Conservation (phyloP, 2,888 invertebrate genomes). For the Tigriopus californicus region DNA sequence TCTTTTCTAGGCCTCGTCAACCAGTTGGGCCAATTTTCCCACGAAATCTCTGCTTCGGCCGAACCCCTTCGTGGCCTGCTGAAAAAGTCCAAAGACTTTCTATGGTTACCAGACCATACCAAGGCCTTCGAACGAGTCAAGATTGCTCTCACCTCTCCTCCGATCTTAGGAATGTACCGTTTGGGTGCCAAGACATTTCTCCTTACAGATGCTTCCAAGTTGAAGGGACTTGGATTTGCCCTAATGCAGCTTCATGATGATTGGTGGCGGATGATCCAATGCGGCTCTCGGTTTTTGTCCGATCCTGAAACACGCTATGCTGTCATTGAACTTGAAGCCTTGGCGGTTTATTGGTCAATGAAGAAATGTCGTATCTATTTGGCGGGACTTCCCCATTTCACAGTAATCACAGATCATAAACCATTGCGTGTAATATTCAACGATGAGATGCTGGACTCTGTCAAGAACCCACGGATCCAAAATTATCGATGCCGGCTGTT, state of each 20-base stretch:
- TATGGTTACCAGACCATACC: background rate
- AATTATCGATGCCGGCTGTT: too few relatives aligned
- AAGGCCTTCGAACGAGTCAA: background rate
- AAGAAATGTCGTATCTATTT: too few relatives aligned
- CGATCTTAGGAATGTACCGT: too few relatives aligned
- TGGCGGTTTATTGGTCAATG: too few relatives aligned
- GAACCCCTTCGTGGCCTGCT: background rate
- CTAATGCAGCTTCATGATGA: background rate
- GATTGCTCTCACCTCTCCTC: background rate
- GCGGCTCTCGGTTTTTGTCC: background rate
- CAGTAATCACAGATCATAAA: too few relatives aligned
- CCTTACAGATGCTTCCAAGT: background rate
- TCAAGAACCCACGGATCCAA: too few relatives aligned
- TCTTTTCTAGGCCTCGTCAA: conserved; percentile 4
- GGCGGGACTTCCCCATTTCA: too few relatives aligned
- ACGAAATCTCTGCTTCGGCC: background rate
- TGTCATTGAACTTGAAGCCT: too few relatives aligned
- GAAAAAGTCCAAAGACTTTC: background rate
- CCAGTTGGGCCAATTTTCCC: background rate
- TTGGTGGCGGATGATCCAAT: background rate
- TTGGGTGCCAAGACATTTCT: background rate
- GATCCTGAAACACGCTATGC: too few relatives aligned
- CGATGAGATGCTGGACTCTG: too few relatives aligned
- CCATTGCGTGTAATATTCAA: too few relatives aligned
- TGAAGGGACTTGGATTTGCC: background rate